phyloP scores from a whole-genome alignment of 2,797 vertebrate species.

The Liasis olivaceus region DNA sequence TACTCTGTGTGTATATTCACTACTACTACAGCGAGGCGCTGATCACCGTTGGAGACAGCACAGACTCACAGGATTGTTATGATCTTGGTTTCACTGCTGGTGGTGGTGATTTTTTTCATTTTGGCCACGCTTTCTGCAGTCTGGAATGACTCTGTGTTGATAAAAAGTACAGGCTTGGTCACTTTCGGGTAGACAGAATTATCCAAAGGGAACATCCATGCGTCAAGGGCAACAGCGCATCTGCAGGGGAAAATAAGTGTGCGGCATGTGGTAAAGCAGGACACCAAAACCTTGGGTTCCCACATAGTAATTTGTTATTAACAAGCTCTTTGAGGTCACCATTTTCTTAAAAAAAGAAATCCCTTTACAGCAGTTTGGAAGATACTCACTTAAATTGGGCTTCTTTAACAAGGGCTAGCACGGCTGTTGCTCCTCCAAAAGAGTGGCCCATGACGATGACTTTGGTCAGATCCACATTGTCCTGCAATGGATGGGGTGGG shows the following conservation, averaged over 20 bases:
- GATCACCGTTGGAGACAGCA: background rate
- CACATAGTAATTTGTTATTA: background rate
- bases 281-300: background rate
- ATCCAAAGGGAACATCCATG: constrained; percentile 81
- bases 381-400: constrained; percentile 70
- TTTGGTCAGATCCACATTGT: constrained; percentile 62
- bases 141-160: constrained; percentile 78
- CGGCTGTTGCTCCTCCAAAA: constrained; percentile 75
- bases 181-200: constrained; percentile 67
- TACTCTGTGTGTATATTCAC: too few species aligned
- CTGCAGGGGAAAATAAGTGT: constrained; percentile 34
- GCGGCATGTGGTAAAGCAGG: rapidly evolving
- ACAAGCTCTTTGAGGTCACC: rapidly evolving
- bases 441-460: constrained; percentile 78
- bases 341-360: background rate
- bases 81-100: constrained; percentile 66
- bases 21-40: too few species aligned
- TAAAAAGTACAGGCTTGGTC: constrained; percentile 73
- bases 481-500: constrained; percentile 57
- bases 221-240: constrained; percentile 76
- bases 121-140: constrained; percentile 61
- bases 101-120: constrained; percentile 72
- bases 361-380: background rate
- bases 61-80: constrained; percentile 77
- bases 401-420: constrained; percentile 74